Percentiles rank a stretch among this genome's conserved stretches.
These are phyloP conservation scores for Eunapius fragilis DNA, from an alignment of 37 sponge, comb jelly and placozoan genomes.

Conservation along the genomic window DNA sequence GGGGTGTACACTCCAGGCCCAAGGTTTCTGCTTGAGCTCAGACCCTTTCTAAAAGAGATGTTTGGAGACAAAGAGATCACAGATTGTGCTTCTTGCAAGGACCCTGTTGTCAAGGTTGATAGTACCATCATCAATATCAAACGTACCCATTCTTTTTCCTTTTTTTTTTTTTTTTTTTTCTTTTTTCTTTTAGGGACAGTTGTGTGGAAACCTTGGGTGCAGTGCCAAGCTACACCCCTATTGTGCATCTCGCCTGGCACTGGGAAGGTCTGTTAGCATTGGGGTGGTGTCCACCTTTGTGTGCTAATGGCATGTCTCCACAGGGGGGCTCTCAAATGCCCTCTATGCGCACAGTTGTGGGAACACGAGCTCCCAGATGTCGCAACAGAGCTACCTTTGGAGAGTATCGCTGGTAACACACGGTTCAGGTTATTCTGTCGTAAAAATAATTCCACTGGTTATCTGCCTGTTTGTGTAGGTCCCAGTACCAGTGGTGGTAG, in stretches of 20 bases:
- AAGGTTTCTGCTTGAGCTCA: slow-evolving; percentile 59
- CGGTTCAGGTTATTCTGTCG: not conserved
- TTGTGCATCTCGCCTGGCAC: slow-evolving; percentile 20
- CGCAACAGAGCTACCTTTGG: not conserved
- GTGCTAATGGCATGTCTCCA: not conserved
- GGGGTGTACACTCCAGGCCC: slow-evolving; percentile 52
- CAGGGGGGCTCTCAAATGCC: not conserved
- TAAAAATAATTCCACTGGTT: too few relatives aligned
- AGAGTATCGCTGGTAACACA: not conserved
- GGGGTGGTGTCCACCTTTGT: not conserved
- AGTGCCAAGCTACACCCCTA: slow-evolving; percentile 16
- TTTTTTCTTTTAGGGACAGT: slow-evolving; percentile 22
- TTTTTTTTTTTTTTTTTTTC: not conserved
- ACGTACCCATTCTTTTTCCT: not conserved
- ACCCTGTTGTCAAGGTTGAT: slow-evolving; percentile 39
- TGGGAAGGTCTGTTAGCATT: slow-evolving; percentile 7
- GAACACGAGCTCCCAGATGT: not conserved
- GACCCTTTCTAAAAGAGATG: slow-evolving; percentile 56
- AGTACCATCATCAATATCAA: not conserved
- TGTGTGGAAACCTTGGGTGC: slow-evolving; percentile 18
- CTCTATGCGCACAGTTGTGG: not conserved
- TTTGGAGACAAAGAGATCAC: slow-evolving; percentile 23
- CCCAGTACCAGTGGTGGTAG: not conserved
- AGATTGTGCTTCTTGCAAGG: slow-evolving; percentile 39
- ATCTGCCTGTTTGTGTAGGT: not conserved